phyloP scores from a whole-genome alignment of 2,113 vertebrate genomes.

The Turnix velox region DNA sequence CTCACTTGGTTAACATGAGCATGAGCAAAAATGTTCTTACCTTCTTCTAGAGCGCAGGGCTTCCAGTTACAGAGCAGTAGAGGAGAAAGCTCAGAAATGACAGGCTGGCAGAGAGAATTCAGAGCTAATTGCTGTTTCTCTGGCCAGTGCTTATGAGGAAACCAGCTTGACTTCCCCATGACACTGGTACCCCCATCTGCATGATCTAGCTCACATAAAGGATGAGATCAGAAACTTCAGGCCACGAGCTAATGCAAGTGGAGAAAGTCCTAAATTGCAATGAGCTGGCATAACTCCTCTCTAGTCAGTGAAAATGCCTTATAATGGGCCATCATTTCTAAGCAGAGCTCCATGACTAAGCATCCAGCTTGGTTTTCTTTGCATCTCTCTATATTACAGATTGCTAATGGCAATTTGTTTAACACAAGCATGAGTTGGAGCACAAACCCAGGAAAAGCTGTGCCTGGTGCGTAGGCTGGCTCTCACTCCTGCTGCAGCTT shows the following conservation, averaged over 20 bases:
- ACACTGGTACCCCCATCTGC: background rate
- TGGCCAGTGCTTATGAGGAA: background rate
- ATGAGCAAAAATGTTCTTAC: slow-evolving; percentile 4
- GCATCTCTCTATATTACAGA: background rate
- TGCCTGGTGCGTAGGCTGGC: background rate
- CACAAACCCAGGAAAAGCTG: background rate
- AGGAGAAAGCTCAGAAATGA: background rate
- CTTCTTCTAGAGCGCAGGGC: background rate
- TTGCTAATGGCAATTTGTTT: background rate
- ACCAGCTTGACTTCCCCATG: background rate
- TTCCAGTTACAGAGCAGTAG: background rate
- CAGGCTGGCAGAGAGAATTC: background rate
- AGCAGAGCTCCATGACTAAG: background rate
- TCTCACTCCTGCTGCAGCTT: background rate
- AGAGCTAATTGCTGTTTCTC: slow-evolving; percentile 6
- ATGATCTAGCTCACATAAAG: background rate
- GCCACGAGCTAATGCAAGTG: accelerated
- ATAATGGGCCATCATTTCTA: background rate
- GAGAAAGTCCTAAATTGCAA: background rate
- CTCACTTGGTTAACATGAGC: background rate
- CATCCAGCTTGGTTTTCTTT: background rate
- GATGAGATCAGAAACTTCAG: background rate
- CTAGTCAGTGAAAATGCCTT: background rate
- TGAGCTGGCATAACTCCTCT: background rate
- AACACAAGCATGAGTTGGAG: background rate